Conservation (phyloP, 2,797 vertebrate species). For the Oophaga sylvatica region DNA sequence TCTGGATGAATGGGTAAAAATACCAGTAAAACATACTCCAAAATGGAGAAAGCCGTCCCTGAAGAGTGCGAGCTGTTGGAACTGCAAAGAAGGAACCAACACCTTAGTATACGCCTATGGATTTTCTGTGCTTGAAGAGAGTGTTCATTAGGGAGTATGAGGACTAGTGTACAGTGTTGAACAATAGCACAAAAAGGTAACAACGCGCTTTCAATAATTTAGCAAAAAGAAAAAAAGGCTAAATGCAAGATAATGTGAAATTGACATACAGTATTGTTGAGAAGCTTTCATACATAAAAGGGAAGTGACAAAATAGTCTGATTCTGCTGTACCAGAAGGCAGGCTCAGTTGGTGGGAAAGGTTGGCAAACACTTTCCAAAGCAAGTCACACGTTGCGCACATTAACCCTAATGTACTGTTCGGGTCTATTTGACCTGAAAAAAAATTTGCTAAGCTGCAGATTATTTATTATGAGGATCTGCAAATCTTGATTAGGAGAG, state of each 20-base stretch:
- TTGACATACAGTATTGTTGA: neutral
- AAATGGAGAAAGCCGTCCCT: too few relatives aligned
- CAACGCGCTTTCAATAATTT: neutral
- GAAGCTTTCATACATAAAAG: neutral
- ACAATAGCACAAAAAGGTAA: neutral
- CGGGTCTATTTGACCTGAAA: too few relatives aligned
- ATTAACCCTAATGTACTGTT: too few relatives aligned
- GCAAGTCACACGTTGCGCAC: neutral
- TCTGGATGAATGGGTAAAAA: too few relatives aligned
- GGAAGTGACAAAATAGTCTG: neutral
- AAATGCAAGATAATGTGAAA: neutral
- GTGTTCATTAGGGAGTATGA: neutral
- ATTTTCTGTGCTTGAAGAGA: neutral
- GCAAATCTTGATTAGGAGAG: too few relatives aligned
- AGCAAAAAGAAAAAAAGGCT: neutral
- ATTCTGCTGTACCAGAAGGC: constrained; percentile 14
- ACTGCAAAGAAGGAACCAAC: too few relatives aligned
- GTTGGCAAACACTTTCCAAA: constrained; percentile 10
- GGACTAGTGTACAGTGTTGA: neutral
- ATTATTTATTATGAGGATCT: too few relatives aligned
- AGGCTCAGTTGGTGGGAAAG: constrained; percentile 10
- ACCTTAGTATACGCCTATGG: too few relatives aligned
- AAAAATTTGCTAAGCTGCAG: too few relatives aligned
- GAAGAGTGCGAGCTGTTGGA: too few relatives aligned
- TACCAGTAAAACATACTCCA: too few relatives aligned